phyloP scores from a whole-genome alignment of 1,140 invertebrate species.

The Trichoplusia ni region DNA sequence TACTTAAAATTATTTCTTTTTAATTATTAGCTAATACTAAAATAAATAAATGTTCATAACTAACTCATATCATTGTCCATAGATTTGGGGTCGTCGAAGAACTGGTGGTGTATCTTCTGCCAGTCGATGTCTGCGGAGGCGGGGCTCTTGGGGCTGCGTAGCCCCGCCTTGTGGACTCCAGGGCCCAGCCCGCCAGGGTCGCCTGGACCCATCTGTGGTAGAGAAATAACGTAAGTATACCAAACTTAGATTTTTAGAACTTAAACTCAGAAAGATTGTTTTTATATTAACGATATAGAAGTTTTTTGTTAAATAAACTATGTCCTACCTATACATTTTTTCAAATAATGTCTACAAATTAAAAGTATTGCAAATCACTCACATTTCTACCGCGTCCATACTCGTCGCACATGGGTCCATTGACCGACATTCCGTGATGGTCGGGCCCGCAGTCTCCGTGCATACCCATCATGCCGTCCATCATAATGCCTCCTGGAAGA shows the following conservation, averaged over 20 bases:
- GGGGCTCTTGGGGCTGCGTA: conserved; percentile 76
- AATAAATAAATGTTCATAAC: background rate
- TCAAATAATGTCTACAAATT: too few species aligned
- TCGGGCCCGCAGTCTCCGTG: conserved; percentile 71
- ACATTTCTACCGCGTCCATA: conserved; percentile 73
- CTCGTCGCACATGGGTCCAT: conserved; percentile 76
- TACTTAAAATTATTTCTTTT: too few species aligned
- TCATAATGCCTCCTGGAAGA: conserved; percentile 77
- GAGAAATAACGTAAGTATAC: background rate
- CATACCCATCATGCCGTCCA: conserved; percentile 70
- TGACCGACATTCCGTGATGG: conserved; percentile 68
- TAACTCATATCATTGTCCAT: conserved; percentile 77
- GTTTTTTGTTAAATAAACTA: too few species aligned
- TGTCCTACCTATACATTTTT: too few species aligned
- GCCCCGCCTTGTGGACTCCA: conserved; percentile 58
- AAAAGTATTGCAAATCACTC: conserved; percentile 35
- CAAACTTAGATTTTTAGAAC: too few species aligned
- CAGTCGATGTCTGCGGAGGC: conserved; percentile 88
- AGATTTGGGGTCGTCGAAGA: conserved; percentile 86
- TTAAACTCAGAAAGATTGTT: too few species aligned
- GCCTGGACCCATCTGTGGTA: conserved; percentile 67
- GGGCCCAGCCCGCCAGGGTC: conserved; percentile 66
- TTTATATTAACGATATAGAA: background rate
- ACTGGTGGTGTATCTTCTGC: conserved; percentile 94
- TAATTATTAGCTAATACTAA: too few species aligned